A percentile compares a stretch with the other conserved stretches of the same genome.
Evolutionary conservation across 2,797 vertebrate species (phyloP).

Genomic region (Emydoidea blandingii): DNA sequence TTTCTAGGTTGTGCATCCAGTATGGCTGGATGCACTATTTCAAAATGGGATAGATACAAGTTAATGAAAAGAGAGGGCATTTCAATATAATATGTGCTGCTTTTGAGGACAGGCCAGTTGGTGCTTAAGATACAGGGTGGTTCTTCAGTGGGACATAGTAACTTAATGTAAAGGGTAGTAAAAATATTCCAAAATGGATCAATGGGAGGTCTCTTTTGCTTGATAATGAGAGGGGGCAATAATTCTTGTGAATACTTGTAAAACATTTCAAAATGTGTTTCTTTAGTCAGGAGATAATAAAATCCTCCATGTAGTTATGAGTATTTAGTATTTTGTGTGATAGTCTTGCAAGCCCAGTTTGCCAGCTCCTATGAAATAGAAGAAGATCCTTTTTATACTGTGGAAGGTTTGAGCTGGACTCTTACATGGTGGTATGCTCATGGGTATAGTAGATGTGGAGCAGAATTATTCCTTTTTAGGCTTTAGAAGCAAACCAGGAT

Average conservation of each 20-base stretch:
- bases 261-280: slow-evolving; percentile 37
- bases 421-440: neutral
- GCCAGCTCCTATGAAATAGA: neutral
- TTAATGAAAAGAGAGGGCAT: neutral
- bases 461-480: neutral
- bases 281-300: slow-evolving; percentile 28
- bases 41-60: neutral
- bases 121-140: neutral
- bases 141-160: neutral
- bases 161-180: neutral
- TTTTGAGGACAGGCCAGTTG: slow-evolving; percentile 1
- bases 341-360: neutral
- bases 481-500: slow-evolving; percentile 12
- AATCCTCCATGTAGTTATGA: neutral
- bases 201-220: neutral
- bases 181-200: neutral
- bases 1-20: neutral
- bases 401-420: neutral
- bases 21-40: neutral
- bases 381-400: slow-evolving; percentile 12
- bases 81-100: neutral
- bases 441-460: neutral
- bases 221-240: neutral
- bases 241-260: slow-evolving; percentile 17
- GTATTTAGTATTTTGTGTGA: neutral